Evolutionary conservation across 2,888 invertebrate genomes (phyloP).

Genomic region (Habroteleia sp.): DNA sequence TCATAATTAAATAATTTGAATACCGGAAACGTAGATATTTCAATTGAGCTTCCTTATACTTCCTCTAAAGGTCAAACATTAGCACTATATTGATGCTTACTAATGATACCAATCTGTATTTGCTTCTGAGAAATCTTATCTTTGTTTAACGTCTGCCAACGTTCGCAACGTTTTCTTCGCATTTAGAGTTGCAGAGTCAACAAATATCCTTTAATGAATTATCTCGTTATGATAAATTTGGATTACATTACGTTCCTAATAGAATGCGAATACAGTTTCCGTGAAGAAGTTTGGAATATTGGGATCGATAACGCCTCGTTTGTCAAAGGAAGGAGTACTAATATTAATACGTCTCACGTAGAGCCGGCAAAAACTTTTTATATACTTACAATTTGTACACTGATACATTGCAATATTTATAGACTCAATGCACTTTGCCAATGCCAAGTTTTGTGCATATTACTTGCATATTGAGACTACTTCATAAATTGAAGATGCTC

Average conservation of each 20-base stretch:
- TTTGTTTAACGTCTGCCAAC: conserved; percentile 3
- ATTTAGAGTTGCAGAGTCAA: conserved; percentile 26
- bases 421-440: conserved; percentile 28
- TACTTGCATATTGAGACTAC: conserved; percentile 69
- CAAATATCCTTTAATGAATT: conserved; percentile 47
- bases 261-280: conserved; percentile 35
- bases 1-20: no score
- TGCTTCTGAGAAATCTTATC: conserved; percentile 21
- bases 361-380: conserved; percentile 38
- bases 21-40: no score
- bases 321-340: conserved; percentile 12
- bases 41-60: no score
- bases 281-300: conserved; percentile 26
- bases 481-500: conserved; percentile 65
- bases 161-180: not conserved
- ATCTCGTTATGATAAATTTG: conserved; percentile 45
- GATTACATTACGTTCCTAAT: conserved; percentile 21
- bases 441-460: conserved; percentile 58
- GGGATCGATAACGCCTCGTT: conserved; percentile 42
- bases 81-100: conserved; percentile 10
- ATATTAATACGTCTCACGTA: conserved; percentile 35
- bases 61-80: conserved; percentile 33
- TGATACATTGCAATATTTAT: conserved; percentile 56
- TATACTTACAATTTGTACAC: conserved; percentile 42
- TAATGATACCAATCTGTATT: conserved; percentile 17